phyloP scores from a whole-genome alignment of 2,113 vertebrate species.

The Cololabis saira region DNA sequence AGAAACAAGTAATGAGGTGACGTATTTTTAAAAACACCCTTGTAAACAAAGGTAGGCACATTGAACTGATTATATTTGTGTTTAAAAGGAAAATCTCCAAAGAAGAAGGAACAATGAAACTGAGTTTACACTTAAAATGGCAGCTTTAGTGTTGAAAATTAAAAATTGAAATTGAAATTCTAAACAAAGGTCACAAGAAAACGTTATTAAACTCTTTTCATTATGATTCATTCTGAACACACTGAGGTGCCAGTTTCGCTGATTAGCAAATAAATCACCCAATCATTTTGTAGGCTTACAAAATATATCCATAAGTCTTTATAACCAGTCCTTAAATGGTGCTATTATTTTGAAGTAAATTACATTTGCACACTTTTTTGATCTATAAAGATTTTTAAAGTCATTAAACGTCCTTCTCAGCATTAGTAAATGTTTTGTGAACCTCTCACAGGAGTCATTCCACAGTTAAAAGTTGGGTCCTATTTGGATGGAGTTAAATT shows the following conservation, averaged over 20 bases:
- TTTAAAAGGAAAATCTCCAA: no score
- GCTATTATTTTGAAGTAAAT: constrained; percentile 19
- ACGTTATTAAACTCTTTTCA: constrained; percentile 51
- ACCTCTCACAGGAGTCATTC: constrained; percentile 43
- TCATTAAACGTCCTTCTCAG: constrained; percentile 23
- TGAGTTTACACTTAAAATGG: neutral
- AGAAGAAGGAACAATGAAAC: no score
- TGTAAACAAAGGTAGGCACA: no score
- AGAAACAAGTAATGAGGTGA: no score
- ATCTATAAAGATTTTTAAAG: constrained; percentile 38
- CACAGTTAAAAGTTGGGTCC: constrained; percentile 56
- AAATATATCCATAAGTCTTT: constrained; percentile 56
- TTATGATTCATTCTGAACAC: constrained; percentile 51
- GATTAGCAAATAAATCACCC: constrained; percentile 72
- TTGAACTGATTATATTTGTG: no score
- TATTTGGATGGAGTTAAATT: constrained; percentile 65
- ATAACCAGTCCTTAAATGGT: constrained; percentile 11
- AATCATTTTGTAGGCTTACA: constrained; percentile 51
- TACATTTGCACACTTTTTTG: constrained; percentile 35
- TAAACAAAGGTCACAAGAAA: constrained; percentile 55
- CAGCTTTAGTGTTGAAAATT: constrained; percentile 46
- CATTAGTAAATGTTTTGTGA: constrained; percentile 26
- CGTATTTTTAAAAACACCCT: no score
- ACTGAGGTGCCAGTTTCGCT: constrained; percentile 62
- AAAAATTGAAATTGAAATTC: constrained; percentile 45